Conservation (phyloP, 2,888 invertebrate genomes). For the Cantharis rustica region DNA sequence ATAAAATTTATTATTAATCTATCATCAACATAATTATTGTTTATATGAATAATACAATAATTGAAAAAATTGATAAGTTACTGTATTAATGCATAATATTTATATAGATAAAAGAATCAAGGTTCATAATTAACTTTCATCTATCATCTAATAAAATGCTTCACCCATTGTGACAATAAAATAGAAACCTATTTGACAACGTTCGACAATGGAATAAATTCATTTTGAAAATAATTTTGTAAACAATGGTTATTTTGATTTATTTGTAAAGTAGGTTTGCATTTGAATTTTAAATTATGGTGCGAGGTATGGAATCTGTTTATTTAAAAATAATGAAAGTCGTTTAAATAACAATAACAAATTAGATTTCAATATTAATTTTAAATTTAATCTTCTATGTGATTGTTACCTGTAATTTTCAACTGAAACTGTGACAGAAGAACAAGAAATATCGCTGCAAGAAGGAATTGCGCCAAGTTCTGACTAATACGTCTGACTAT, state of each 20-base stretch:
- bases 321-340: slow-evolving; percentile 18
- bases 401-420: not conserved
- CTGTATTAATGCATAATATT: not conserved
- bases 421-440: not conserved
- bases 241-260: slow-evolving; percentile 15
- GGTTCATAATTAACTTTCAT: not conserved
- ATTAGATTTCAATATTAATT: slow-evolving; percentile 9
- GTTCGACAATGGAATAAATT: slow-evolving; percentile 5
- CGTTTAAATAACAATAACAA: slow-evolving; percentile 14
- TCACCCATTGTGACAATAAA: not conserved
- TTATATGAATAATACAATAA: not conserved
- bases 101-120: not conserved
- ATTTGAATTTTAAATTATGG: slow-evolving; percentile 23
- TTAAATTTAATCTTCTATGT: not conserved
- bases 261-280: slow-evolving; percentile 20
- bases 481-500: slow-evolving; percentile 13
- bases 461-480: slow-evolving; percentile 1
- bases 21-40: not conserved
- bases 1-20: not conserved
- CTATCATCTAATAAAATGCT: not conserved
- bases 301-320: slow-evolving; percentile 4
- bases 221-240: slow-evolving; percentile 6
- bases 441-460: not conserved
- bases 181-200: slow-evolving; percentile 6
- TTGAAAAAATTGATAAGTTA: not conserved